Evolutionary conservation across 2,113 vertebrate genomes (phyloP).

Genomic region (Elephantulus edwardii): DNA sequence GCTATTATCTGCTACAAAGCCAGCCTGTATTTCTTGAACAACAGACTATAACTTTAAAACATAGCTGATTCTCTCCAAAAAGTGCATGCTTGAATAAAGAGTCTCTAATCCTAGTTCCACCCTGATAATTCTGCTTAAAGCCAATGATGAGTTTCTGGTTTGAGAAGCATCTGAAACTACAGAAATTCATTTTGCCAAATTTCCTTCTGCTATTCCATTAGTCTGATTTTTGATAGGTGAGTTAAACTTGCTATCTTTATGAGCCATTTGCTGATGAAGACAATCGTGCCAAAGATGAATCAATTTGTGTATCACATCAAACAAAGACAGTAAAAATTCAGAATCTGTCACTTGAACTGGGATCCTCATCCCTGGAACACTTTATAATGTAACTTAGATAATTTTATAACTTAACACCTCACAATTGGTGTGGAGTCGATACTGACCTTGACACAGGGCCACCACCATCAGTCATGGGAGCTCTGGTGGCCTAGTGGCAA

Average conservation of each 20-base stretch:
- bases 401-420: too few species aligned
- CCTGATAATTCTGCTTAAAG: not conserved
- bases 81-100: not conserved
- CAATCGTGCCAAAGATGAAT: not conserved
- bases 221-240: not conserved
- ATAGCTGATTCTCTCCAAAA: not conserved
- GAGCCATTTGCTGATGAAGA: not conserved
- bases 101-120: not conserved
- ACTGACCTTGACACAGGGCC: too few species aligned
- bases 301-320: not conserved
- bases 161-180: not conserved
- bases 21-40: not conserved
- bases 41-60: not conserved
- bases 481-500: too few species aligned
- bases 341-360: not conserved
- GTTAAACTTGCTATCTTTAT: not conserved
- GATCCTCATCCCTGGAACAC: accelerated
- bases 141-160: not conserved
- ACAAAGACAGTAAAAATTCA: not conserved
- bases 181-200: not conserved
- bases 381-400: not conserved
- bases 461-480: too few species aligned
- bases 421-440: too few species aligned
- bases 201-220: not conserved
- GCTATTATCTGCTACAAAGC: not conserved